A percentile compares a stretch with the other conserved stretches of the same genome.
Evolutionary conservation across 2,888 invertebrate species (phyloP).

Genomic region (Caenorhabditis uteleia): DNA sequence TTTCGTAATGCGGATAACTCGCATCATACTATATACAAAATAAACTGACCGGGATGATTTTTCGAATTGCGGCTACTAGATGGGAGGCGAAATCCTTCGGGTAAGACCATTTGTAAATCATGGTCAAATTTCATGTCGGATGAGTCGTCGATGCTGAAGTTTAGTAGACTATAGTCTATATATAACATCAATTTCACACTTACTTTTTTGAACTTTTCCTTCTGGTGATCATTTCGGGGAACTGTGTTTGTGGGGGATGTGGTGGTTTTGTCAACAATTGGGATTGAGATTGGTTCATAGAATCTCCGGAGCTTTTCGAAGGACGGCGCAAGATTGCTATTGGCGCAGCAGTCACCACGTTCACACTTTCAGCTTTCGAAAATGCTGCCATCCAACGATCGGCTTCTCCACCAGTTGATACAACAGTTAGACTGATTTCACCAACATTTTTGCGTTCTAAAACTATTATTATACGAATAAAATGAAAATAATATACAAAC

Average conservation of each 20-base stretch:
- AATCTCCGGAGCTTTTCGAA: conserved; percentile 14
- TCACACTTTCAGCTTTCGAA: conserved; percentile 27
- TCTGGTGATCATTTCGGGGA: conserved; percentile 1
- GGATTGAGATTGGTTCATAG: conserved; percentile 4
- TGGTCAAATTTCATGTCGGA: conserved; percentile 53
- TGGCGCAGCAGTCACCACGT: conserved; percentile 16
- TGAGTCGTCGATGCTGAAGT: conserved; percentile 22
- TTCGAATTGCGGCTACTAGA: conserved; percentile 26
- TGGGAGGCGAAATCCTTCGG: conserved; percentile 53
- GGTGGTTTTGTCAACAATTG: conserved; percentile 18
- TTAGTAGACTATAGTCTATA: neutral
- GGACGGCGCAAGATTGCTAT: conserved; percentile 17
- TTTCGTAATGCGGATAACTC: too few relatives aligned
- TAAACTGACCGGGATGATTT: conserved; percentile 14
- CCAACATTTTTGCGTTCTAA: conserved; percentile 15
- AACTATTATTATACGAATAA: neutral
- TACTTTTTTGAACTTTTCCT: conserved; percentile 31
- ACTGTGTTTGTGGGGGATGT: conserved; percentile 12
- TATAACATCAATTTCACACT: neutral
- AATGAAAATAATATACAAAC: neutral
- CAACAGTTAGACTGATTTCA: conserved; percentile 14
- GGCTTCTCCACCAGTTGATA: conserved; percentile 30
- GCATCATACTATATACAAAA: neutral
- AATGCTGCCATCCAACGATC: conserved; percentile 46
- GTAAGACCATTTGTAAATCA: conserved; percentile 65